Conservation (phyloP, 2,113 vertebrate species). For the Myanophis thanlyinensis region DNA sequence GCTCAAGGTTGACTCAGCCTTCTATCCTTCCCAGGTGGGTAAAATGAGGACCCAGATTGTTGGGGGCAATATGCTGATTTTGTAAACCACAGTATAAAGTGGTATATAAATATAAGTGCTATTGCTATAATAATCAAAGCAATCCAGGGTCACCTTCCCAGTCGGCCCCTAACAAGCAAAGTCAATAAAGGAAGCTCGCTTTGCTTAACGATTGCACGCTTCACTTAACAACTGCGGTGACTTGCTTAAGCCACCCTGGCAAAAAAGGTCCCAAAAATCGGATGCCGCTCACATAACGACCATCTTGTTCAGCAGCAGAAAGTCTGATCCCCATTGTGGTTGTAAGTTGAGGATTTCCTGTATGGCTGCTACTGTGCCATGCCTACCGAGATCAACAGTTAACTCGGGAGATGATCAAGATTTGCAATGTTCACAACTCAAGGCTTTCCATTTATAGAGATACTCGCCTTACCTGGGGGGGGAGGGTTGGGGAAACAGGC, state of each 20-base stretch:
- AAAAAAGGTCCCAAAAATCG: neutral
- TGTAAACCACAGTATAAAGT: too few relatives aligned
- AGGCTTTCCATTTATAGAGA: neutral
- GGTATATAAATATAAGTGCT: too few relatives aligned
- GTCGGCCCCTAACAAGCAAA: neutral
- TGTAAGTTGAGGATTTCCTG: neutral
- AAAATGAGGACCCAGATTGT: too few relatives aligned
- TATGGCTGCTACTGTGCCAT: neutral
- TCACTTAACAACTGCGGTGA: neutral
- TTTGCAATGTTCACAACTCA: neutral
- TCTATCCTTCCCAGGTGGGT: too few relatives aligned
- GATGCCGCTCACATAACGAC: neutral
- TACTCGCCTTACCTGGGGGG: too few relatives aligned
- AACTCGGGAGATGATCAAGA: neutral
- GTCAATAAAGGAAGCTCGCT: neutral
- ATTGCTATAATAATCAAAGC: neutral
- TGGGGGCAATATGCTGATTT: too few relatives aligned
- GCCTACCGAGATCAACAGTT: neutral
- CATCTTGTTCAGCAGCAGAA: neutral
- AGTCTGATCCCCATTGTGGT: neutral
- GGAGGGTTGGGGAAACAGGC: neutral
- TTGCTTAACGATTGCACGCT: neutral
- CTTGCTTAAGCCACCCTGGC: too few relatives aligned
- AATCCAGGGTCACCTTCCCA: neutral
- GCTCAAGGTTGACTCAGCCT: too few relatives aligned